Base-by-base conservation (phyloP, 2,113 vertebrate genomes). In the Passer domesticus region DNA sequence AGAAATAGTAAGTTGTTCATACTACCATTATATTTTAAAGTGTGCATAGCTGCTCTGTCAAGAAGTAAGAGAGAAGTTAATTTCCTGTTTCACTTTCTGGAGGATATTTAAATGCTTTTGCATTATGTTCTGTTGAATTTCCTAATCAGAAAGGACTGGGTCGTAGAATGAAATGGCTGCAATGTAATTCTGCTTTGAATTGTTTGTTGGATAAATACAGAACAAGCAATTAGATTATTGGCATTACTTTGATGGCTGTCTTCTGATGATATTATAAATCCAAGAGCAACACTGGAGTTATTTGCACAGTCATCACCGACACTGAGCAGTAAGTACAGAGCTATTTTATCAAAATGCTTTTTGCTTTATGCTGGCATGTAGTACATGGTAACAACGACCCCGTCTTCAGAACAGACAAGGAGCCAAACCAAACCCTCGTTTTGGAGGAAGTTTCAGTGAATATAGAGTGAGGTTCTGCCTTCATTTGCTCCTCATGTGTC, bases 31-130 rank as follows among this genome's bases (percentile, higher is more conserved):
- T 21, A 58, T 73, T 93, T 87, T 46, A 94, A 93, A 94, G 85
- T 41, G 75, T 69, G 60, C 28, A 52, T n/a, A 85, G 68, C 67
- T 97, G 49, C 63, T 68, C 17, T 49, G 83, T 84, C 83, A 70
- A 86, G 43, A 94, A 90, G 43, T 92, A 92, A 86, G 64, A 90
- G 41, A 95, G 63, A 97, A 96, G 85, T 93, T 97, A 93, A 98
- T 97, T 98, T 98, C 96, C 96, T 97, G 91, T 96, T 97, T 75
- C 74, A 76, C 66, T 97, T 96, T 93, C 81, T 92, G 77, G 63
- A 83, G 56, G 67, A 75, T 87, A 91, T 97, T 97, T 97, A 86
- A 93, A 74, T 74, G 44, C 63, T 24, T 91, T 95, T 77, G 90
- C 87, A 89, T 96, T 96, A 92, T 86, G 87, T 95, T 90, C 78